Evolutionary conservation across 2,888 invertebrate genomes (phyloP).

Genomic region (Eledona agricola): DNA sequence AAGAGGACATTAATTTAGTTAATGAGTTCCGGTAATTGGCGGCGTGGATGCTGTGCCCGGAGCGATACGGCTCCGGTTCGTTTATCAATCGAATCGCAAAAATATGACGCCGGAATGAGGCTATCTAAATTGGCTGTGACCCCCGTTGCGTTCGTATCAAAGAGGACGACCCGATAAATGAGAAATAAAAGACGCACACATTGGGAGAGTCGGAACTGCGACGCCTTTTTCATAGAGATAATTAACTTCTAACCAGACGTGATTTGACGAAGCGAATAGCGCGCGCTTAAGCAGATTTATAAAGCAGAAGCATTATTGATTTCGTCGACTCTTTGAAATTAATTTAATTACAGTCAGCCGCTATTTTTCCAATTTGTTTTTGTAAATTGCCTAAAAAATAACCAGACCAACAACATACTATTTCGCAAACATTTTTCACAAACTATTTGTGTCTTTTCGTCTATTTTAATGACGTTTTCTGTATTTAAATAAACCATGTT

Average conservation of each 20-base stretch:
- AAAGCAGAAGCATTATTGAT: constrained; percentile 23
- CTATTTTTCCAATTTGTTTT: no score
- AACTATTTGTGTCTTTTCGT: no score
- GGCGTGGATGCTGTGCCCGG: constrained; percentile 13
- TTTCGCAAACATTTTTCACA: no score
- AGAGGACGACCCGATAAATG: constrained; percentile 46
- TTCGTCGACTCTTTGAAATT: constrained; percentile 9
- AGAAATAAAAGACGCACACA: constrained; percentile 46
- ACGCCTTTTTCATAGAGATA: constrained; percentile 35
- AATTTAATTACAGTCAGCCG: no score
- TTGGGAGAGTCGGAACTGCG: constrained; percentile 35
- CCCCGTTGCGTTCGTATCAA: constrained; percentile 44
- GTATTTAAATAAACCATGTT: no score
- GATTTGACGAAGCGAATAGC: constrained; percentile 17
- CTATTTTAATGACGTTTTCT: no score
- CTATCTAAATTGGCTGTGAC: constrained; percentile 48
- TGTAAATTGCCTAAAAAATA: no score
- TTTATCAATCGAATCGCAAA: constrained; percentile 43
- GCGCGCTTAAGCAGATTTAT: constrained; percentile 23
- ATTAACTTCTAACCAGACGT: constrained; percentile 39
- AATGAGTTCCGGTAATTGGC: constrained; percentile 33
- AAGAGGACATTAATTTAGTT: constrained; percentile 34
- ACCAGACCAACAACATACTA: no score
- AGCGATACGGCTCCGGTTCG: constrained; percentile 33
- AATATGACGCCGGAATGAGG: constrained; percentile 39